Conservation (phyloP, 2,113 vertebrate genomes). For the Notechis scutatus region DNA sequence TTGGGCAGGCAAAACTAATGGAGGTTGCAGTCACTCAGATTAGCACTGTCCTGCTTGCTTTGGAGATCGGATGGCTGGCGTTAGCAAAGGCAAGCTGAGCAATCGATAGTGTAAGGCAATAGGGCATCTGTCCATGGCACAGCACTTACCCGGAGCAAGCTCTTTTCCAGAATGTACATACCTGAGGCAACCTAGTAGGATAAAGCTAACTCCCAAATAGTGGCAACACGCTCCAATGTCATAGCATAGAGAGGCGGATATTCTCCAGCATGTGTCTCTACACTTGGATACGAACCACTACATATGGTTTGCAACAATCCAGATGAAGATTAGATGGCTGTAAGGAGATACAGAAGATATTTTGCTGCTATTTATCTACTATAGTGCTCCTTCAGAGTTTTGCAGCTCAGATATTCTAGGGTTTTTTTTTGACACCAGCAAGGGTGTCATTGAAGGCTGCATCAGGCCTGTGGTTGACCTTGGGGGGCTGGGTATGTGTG, state of each 20-base stretch:
- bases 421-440: too few species aligned
- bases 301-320: background rate
- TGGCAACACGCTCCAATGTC: background rate
- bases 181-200: background rate
- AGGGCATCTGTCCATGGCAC: constrained; percentile 9
- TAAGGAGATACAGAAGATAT: background rate
- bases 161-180: fast-evolving
- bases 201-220: background rate
- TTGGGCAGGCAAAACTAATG: constrained; percentile 45
- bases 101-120: constrained; percentile 13
- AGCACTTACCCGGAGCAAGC: background rate
- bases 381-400: background rate
- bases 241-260: background rate
- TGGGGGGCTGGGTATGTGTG: too few species aligned
- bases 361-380: background rate
- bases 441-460: too few species aligned
- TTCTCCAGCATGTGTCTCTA: background rate
- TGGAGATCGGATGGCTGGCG: constrained; percentile 41
- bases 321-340: background rate
- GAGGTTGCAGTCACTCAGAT: constrained; percentile 34
- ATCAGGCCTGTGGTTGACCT: too few species aligned
- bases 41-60: constrained; percentile 54
- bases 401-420: background rate
- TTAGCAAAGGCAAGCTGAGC: constrained; percentile 8
- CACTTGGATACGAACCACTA: background rate